Evolutionary conservation across 2,113 vertebrate species (phyloP).

Genomic region (Eubucco bourcierii): DNA sequence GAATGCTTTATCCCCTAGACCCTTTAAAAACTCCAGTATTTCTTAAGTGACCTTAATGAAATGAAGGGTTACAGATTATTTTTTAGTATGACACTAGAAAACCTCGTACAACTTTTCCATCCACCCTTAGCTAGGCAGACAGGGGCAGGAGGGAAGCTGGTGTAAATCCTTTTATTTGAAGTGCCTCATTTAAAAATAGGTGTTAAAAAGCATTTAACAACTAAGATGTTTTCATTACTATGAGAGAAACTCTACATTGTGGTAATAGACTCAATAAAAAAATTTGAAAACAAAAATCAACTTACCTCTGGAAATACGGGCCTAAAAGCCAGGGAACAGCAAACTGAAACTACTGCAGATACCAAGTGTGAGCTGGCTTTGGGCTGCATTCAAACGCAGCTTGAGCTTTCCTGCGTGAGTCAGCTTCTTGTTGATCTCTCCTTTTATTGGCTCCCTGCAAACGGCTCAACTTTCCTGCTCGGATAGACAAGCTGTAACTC

Average conservation of each 20-base stretch:
- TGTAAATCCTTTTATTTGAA: background rate
- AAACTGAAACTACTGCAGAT: background rate
- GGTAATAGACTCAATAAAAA: background rate
- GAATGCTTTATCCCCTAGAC: background rate
- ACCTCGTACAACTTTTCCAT: background rate
- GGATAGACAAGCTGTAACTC: conserved; percentile 13
- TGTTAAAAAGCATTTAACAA: fast-evolving
- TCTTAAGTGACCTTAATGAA: background rate
- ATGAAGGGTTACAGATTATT: fast-evolving
- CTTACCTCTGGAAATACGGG: background rate
- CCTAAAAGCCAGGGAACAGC: background rate
- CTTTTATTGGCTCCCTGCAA: conserved; percentile 28
- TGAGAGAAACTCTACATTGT: background rate
- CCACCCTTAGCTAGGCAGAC: background rate
- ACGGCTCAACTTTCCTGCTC: background rate
- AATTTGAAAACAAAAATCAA: background rate
- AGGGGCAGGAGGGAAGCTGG: background rate
- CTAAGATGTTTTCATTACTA: background rate
- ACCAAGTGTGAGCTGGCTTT: background rate
- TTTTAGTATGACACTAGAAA: background rate
- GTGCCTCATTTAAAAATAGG: background rate
- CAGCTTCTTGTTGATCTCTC: conserved; percentile 1
- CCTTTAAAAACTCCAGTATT: background rate
- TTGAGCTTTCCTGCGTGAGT: background rate
- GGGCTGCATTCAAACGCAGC: background rate